Percentiles rank a stretch among this genome's conserved stretches.
phyloP scores from a whole-genome alignment of 2,797 vertebrate genomes.

The Sarcophilus harrisii region DNA sequence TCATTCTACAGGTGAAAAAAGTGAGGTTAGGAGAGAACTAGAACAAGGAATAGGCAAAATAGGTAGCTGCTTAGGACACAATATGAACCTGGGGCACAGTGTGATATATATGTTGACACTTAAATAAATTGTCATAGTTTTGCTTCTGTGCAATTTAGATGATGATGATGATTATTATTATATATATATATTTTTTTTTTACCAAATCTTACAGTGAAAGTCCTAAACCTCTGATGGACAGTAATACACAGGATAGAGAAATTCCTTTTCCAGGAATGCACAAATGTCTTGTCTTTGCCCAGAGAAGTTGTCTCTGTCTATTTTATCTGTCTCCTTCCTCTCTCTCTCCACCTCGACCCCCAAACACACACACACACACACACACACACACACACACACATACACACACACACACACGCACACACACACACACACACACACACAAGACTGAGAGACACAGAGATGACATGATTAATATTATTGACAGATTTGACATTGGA shows the following conservation, averaged over 20 bases:
- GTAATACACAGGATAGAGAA: not conserved
- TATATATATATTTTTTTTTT: too few relatives aligned
- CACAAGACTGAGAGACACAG: too few relatives aligned
- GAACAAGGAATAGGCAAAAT: not conserved
- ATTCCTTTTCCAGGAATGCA: not conserved
- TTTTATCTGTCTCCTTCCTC: too few relatives aligned
- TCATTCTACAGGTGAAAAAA: not conserved
- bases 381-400: too few relatives aligned
- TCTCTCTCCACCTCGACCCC: too few relatives aligned
- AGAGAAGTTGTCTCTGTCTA: not conserved
- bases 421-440: too few relatives aligned
- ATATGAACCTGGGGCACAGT: not conserved
- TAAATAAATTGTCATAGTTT: not conserved
- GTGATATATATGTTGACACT: not conserved
- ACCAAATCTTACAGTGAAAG: not conserved
- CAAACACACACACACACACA: too few relatives aligned
- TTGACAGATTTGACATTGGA: not conserved
- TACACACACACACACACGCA: too few relatives aligned
- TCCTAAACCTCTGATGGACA: not conserved
- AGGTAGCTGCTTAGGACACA: not conserved
- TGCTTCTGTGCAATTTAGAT: not conserved
- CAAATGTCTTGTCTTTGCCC: not conserved
- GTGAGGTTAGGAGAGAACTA: not conserved
- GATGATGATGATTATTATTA: not conserved
- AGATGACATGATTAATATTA: not conserved